Conservation (phyloP, 1,140 invertebrate species). For the Pseudachorutes palmiensis region DNA sequence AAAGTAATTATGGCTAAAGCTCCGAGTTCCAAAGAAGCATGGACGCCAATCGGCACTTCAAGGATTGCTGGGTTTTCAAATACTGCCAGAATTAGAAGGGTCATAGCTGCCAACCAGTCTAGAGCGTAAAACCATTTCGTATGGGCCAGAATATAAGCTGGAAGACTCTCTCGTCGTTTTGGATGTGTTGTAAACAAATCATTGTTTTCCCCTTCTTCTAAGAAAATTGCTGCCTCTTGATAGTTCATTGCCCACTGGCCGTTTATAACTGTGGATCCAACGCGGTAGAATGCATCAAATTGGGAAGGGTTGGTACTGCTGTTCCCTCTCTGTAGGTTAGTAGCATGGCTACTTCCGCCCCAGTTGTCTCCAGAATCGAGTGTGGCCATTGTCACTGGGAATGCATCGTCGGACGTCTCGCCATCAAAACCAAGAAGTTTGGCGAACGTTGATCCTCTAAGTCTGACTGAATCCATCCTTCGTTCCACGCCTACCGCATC, state of each 20-base stretch:
- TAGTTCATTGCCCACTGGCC: slow-evolving; percentile 75
- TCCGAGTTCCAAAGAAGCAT: slow-evolving; percentile 74
- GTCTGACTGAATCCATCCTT: slow-evolving; percentile 14
- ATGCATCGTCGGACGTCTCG: not conserved
- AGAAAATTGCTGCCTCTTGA: slow-evolving; percentile 52
- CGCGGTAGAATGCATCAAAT: slow-evolving; percentile 34
- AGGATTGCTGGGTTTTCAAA: slow-evolving; percentile 71
- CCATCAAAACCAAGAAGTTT: slow-evolving; percentile 29
- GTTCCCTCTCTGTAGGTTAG: not conserved
- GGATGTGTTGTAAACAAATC: slow-evolving; percentile 88
- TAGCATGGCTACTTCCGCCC: too few relatives aligned
- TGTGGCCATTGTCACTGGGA: slow-evolving; percentile 27
- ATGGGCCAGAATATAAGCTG: slow-evolving; percentile 78
- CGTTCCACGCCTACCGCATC: too few relatives aligned
- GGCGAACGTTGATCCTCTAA: slow-evolving; percentile 29
- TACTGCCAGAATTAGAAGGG: slow-evolving; percentile 69
- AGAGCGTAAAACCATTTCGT: slow-evolving; percentile 79
- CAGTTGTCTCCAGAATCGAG: slow-evolving; percentile 1
- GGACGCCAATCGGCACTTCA: slow-evolving; percentile 64
- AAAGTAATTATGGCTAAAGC: slow-evolving; percentile 66
- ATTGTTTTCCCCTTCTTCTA: slow-evolving; percentile 74
- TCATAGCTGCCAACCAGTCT: slow-evolving; percentile 67
- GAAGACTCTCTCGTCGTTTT: slow-evolving; percentile 66
- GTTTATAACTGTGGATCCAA: slow-evolving; percentile 27
- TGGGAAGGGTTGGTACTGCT: not conserved